phyloP scores from a whole-genome alignment of 2,888 invertebrate genomes.

The Neoascia interrupta region DNA sequence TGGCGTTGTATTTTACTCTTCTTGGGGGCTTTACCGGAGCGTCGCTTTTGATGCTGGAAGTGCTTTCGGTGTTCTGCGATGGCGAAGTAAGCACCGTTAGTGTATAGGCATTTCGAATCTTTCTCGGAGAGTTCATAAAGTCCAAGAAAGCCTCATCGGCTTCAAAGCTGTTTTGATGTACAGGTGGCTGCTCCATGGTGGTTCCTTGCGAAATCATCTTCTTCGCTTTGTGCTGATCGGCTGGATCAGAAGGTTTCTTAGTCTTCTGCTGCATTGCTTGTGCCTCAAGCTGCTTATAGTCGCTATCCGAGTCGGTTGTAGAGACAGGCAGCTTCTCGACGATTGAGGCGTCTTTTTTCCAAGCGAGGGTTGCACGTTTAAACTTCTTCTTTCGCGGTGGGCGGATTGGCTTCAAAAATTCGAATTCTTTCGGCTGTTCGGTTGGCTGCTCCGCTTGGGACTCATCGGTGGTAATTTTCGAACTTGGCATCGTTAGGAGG shows the following conservation, averaged over 20 bases:
- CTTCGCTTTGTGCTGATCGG: conserved; percentile 10
- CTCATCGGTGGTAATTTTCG: conserved; percentile 72
- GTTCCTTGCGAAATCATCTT: conserved; percentile 11
- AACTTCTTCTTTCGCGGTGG: conserved; percentile 76
- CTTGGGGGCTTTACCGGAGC: conserved; percentile 33
- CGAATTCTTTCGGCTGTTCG: conserved; percentile 60
- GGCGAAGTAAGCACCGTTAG: conserved; percentile 75
- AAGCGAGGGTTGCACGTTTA: conserved; percentile 72
- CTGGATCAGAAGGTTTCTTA: conserved; percentile 1
- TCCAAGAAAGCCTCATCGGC: conserved; percentile 66
- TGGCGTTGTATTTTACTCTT: no score
- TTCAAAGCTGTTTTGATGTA: conserved; percentile 4
- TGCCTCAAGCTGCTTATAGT: conserved; percentile 61
- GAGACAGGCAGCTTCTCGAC: conserved; percentile 72
- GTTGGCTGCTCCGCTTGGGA: conserved; percentile 47
- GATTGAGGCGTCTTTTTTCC: conserved; percentile 75
- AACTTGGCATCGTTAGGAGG: conserved; percentile 39
- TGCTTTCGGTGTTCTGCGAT: conserved; percentile 73
- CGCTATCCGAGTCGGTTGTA: conserved; percentile 76
- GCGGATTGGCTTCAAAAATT: conserved; percentile 73
- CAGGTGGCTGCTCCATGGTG: neutral
- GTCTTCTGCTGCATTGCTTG: conserved; percentile 9
- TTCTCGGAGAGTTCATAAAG: conserved; percentile 74
- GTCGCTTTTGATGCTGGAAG: conserved; percentile 8
- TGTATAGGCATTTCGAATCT: conserved; percentile 75